A percentile compares a stretch with the other conserved stretches of the same genome.
phyloP scores from a whole-genome alignment of 2,888 invertebrate species.

The Acanthopleura granulata region DNA sequence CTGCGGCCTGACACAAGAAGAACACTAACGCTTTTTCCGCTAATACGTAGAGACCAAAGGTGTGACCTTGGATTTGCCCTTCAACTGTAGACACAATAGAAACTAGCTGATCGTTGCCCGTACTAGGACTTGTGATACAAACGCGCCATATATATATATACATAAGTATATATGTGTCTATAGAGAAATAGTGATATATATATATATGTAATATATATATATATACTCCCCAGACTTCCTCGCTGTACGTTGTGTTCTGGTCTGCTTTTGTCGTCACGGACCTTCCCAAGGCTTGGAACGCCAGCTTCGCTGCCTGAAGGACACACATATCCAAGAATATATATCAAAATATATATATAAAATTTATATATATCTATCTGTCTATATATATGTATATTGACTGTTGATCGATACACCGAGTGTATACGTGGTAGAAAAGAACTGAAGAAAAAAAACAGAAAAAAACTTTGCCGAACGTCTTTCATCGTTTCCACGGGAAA shows the following conservation, averaged over 20 bases:
- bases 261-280: not conserved
- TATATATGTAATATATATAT: not conserved
- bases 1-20: no score
- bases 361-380: not conserved
- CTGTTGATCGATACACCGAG: constrained; percentile 15
- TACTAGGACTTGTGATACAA: no score
- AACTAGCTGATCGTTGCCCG: no score
- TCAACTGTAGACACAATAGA: no score
- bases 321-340: not conserved
- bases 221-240: not conserved
- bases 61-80: no score
- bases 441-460: not conserved
- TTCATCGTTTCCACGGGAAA: constrained; percentile 9
- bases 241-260: not conserved
- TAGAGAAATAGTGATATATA: not conserved
- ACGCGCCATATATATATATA: not conserved
- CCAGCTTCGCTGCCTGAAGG: not conserved
- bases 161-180: not conserved
- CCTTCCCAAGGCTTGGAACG: no score
- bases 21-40: no score
- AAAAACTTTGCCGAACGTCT: constrained; percentile 5
- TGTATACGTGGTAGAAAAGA: not conserved
- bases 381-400: constrained; percentile 2
- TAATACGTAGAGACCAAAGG: no score
- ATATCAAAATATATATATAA: no score